phyloP scores from a whole-genome alignment of 2,888 invertebrate genomes.

The Trichogramma evanescens region DNA sequence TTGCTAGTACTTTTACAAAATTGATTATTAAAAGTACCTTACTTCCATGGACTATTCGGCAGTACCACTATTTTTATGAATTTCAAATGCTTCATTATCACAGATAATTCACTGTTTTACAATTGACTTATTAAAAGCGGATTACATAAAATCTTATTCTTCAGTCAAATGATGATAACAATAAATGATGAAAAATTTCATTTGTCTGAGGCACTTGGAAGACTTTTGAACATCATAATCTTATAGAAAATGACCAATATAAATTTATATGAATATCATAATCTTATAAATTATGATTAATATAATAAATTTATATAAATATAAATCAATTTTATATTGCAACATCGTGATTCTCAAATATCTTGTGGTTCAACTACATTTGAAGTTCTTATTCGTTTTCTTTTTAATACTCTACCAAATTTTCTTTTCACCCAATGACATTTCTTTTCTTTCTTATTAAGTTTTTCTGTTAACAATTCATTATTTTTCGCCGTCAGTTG shows the following conservation, averaged over 20 bases:
- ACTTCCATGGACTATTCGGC: too few species aligned
- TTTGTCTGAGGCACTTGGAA: not conserved
- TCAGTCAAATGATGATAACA: too few species aligned
- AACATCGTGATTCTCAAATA: constrained; percentile 1
- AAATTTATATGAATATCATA: constrained; percentile 15
- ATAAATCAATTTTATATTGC: not conserved
- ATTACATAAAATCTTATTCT: too few species aligned
- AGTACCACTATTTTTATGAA: not conserved
- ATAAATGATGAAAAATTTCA: too few species aligned
- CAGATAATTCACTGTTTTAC: constrained; percentile 7
- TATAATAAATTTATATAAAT: constrained; percentile 9
- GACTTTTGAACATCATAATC: constrained; percentile 15
- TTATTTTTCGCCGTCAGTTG: constrained; percentile 11
- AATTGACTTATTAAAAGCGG: too few species aligned
- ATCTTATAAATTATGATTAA: constrained; percentile 2
- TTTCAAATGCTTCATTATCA: constrained; percentile 19
- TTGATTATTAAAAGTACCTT: too few species aligned
- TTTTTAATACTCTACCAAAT: constrained; percentile 15
- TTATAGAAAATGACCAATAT: constrained; percentile 11
- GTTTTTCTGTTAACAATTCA: constrained; percentile 13
- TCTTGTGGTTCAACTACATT: constrained; percentile 17
- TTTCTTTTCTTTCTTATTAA: constrained; percentile 3
- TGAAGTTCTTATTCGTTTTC: constrained; percentile 11
- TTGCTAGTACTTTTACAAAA: too few species aligned
- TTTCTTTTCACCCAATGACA: constrained; percentile 16